Conservation (phyloP, 1,140 invertebrate species). For the Centruroides sculpturatus region DNA sequence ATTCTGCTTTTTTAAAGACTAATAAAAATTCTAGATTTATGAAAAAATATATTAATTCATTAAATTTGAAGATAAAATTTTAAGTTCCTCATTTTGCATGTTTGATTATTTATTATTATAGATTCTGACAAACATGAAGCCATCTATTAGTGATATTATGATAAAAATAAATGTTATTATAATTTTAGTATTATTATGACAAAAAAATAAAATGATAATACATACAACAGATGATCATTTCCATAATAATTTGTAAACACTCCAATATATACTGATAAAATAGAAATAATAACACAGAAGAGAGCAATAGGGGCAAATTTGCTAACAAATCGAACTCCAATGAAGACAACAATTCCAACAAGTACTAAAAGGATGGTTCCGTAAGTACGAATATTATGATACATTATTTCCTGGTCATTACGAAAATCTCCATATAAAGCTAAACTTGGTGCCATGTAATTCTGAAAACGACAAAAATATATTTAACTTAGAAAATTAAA, state of each 20-base stretch:
- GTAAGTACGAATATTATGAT: constrained; percentile 96
- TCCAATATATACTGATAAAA: constrained; percentile 87
- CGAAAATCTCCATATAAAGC: constrained; percentile 90
- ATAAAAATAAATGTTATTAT: too few relatives aligned
- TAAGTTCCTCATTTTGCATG: too few relatives aligned
- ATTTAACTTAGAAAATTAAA: too few relatives aligned
- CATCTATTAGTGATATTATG: too few relatives aligned
- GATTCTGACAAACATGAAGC: too few relatives aligned
- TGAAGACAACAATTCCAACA: constrained; percentile 86
- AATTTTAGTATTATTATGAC: too few relatives aligned
- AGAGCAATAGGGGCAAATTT: constrained; percentile 95
- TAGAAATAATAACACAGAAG: constrained; percentile 89
- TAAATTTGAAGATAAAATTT: too few relatives aligned
- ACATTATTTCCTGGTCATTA: constrained; percentile 72
- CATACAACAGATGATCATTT: constrained; percentile 34
- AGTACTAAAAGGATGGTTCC: constrained; percentile 75
- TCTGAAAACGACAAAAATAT: constrained; percentile 24
- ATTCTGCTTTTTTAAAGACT: too few relatives aligned
- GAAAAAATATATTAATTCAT: too few relatives aligned
- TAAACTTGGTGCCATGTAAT: constrained; percentile 86
- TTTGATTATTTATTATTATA: too few relatives aligned
- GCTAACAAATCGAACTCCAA: constrained; percentile 97
- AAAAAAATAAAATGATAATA: too few relatives aligned
- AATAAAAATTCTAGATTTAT: too few relatives aligned
- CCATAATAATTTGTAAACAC: constrained; percentile 88